Percentiles rank a stretch among this genome's conserved stretches.
phyloP scores from a whole-genome alignment of 2,797 vertebrate species.

The Pristis pectinata region DNA sequence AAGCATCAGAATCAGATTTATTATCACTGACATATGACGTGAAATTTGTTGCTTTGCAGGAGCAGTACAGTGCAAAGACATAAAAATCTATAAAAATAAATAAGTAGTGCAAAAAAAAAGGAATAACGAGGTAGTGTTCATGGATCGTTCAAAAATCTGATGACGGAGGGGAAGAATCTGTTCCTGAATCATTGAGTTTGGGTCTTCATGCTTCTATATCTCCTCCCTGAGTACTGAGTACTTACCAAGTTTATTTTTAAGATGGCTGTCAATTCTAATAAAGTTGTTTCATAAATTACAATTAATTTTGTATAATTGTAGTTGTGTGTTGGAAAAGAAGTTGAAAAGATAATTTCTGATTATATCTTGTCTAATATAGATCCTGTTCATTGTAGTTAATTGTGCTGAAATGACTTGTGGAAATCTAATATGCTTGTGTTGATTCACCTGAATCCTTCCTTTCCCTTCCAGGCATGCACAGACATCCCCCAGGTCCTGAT shows the following conservation, averaged over 20 bases:
- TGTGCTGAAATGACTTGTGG: slow-evolving; percentile 1
- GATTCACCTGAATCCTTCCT: slow-evolving; percentile 33
- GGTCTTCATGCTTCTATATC: too few species aligned
- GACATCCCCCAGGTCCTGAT: slow-evolving; percentile 88
- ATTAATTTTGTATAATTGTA: background rate
- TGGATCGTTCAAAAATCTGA: too few species aligned
- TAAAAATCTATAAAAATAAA: too few species aligned
- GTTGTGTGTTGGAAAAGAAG: background rate
- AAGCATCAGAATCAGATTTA: too few species aligned
- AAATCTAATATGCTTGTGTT: slow-evolving; percentile 32
- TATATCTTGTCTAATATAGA: slow-evolving; percentile 21
- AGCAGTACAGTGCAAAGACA: too few species aligned
- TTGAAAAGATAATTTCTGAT: slow-evolving; percentile 11
- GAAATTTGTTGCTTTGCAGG: too few species aligned
- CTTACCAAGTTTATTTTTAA: slow-evolving; percentile 7
- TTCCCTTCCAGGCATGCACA: slow-evolving; percentile 75
- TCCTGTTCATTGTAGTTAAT: slow-evolving; percentile 15
- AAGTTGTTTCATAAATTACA: background rate
- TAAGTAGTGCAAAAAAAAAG: too few species aligned
- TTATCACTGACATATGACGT: too few species aligned
- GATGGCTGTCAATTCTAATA: background rate
- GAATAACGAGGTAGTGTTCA: too few species aligned
- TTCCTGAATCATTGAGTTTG: too few species aligned
- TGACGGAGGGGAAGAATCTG: too few species aligned
- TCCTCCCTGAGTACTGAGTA: too few species aligned